These are phyloP conservation scores for Flexamia atlantica DNA, from an alignment of 2,888 invertebrate species.

Conservation along the genomic window DNA sequence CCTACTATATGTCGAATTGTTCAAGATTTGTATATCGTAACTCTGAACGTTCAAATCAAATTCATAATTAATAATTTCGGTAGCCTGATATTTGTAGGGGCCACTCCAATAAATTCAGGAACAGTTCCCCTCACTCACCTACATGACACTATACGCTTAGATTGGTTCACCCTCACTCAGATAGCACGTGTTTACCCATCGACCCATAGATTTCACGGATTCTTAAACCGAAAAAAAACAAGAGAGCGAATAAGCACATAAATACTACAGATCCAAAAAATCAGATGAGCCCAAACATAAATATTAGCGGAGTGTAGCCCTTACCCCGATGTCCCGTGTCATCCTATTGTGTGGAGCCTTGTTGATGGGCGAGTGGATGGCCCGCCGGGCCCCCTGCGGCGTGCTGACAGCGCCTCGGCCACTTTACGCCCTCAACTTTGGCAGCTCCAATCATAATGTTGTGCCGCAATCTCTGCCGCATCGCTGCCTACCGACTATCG, in stretches of 20 bases:
- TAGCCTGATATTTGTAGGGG: too few species aligned
- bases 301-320: neutral
- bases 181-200: neutral
- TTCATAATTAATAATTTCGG: too few species aligned
- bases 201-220: conserved; percentile 3
- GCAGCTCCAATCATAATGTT: conserved; percentile 30
- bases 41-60: too few species aligned
- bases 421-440: conserved; percentile 32
- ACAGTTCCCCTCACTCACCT: too few species aligned
- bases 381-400: conserved; percentile 3
- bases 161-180: too few species aligned
- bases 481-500: conserved; percentile 9
- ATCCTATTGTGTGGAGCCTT: neutral
- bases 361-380: conserved; percentile 3
- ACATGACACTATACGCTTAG: too few species aligned
- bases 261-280: neutral
- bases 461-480: conserved; percentile 15
- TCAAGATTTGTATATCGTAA: too few species aligned
- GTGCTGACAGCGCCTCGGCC: conserved; percentile 28
- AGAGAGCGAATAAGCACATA: conserved; percentile 25
- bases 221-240: neutral
- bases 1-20: too few species aligned
- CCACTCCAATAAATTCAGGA: too few species aligned
- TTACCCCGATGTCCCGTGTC: conserved; percentile 41
- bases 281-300: conserved; percentile 9